Evolutionary conservation across 37 sponge, comb jelly and placozoan genomes (phyloP).

Genomic region (Chondrosia reniformis): DNA sequence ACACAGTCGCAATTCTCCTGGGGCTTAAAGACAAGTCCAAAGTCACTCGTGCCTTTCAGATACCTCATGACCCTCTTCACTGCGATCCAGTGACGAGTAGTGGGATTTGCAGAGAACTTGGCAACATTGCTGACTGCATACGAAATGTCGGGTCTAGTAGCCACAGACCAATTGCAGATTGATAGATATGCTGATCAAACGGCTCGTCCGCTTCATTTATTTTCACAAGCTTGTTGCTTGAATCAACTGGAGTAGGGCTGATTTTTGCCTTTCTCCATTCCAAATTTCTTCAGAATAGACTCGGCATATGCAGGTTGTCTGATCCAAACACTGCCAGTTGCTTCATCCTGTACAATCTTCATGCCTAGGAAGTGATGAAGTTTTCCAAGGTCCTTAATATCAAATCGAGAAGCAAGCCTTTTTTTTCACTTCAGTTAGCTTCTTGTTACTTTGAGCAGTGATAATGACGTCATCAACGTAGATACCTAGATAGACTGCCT

Average conservation of each 20-base stretch:
- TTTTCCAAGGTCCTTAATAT: constrained; percentile 50
- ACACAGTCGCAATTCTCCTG: constrained; percentile 1
- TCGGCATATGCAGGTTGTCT: constrained; percentile 54
- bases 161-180: constrained; percentile 43
- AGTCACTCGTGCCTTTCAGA: constrained; percentile 21
- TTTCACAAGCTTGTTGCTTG: constrained; percentile 33
- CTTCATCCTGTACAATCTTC: constrained; percentile 30
- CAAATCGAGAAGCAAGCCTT: constrained; percentile 28
- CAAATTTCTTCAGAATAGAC: constrained; percentile 35
- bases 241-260: constrained; percentile 39
- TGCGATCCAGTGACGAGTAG: constrained; percentile 34
- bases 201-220: constrained; percentile 4
- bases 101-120: constrained; percentile 28
- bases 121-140: constrained; percentile 38
- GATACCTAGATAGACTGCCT: constrained; percentile 32
- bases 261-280: constrained; percentile 36
- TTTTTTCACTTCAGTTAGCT: constrained; percentile 42
- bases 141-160: constrained; percentile 38
- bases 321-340: constrained; percentile 44
- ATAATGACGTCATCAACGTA: constrained; percentile 54
- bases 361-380: constrained; percentile 50
- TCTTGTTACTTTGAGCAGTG: constrained; percentile 19
- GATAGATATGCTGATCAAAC: constrained; percentile 28
- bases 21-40: constrained; percentile 18
- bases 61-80: constrained; percentile 35